phyloP scores from a whole-genome alignment of 1,140 invertebrate species.

The Linepithema humile region DNA sequence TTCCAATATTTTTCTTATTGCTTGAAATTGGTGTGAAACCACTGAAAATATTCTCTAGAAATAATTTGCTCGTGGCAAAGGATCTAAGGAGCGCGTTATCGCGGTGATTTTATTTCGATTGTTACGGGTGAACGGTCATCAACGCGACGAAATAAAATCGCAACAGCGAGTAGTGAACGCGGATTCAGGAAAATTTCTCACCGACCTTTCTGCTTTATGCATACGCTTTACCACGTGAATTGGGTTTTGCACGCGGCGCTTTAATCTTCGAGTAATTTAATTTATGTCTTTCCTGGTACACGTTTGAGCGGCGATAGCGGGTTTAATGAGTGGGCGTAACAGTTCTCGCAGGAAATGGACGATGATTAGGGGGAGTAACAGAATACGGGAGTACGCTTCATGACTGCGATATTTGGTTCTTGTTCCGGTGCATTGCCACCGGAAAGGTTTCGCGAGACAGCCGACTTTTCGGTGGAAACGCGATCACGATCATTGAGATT shows the following conservation, averaged over 20 bases:
- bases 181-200: conserved; percentile 19
- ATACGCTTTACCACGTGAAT: conserved; percentile 30
- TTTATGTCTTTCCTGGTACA: conserved; percentile 68
- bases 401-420: conserved; percentile 58
- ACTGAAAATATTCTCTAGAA: neutral
- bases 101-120: conserved; percentile 18
- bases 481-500: neutral
- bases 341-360: conserved; percentile 64
- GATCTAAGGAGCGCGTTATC: conserved; percentile 15
- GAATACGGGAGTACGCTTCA: conserved; percentile 4
- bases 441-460: conserved; percentile 33
- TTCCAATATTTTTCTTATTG: neutral
- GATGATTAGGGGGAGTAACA: conserved; percentile 67
- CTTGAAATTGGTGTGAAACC: neutral
- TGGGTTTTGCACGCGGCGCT: conserved; percentile 7
- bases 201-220: neutral
- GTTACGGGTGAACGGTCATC: conserved; percentile 38
- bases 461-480: neutral
- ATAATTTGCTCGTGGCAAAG: neutral
- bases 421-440: conserved; percentile 34
- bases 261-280: conserved; percentile 67
- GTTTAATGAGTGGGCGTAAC: conserved; percentile 69
- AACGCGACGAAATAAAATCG: conserved; percentile 31
- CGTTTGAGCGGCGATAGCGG: conserved; percentile 28
- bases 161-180: neutral